Percentiles rank a stretch among this genome's conserved stretches.
Evolutionary conservation across 2,113 vertebrate species (phyloP).

Genomic region (Egretta garzetta): DNA sequence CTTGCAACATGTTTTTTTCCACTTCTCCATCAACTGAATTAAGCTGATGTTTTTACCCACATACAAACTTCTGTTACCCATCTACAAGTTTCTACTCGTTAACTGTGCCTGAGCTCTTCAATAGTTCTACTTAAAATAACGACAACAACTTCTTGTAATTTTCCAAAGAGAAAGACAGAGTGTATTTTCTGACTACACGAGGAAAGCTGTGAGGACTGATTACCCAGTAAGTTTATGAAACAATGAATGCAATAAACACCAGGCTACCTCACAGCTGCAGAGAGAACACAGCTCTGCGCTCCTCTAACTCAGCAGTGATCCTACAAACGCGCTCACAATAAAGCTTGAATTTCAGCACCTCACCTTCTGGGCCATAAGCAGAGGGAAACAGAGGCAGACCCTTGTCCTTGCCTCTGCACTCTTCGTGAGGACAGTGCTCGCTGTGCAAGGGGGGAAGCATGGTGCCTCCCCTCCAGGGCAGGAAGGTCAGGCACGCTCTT

Average conservation of each 20-base stretch:
- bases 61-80: background rate
- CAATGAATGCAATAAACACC: background rate
- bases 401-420: background rate
- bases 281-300: background rate
- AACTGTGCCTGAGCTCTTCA: background rate
- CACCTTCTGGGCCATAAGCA: background rate
- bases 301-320: background rate
- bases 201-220: background rate
- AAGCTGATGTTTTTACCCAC: background rate
- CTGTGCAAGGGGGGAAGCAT: background rate
- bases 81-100: background rate
- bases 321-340: background rate
- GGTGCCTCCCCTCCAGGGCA: fast-evolving
- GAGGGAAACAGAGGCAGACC: background rate
- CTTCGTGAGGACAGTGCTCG: background rate
- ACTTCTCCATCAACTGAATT: background rate
- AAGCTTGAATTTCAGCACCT: background rate
- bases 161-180: background rate
- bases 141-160: background rate
- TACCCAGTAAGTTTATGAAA: background rate
- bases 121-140: background rate
- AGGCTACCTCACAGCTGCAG: background rate
- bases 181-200: background rate
- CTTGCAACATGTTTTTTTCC: background rate
- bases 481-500: background rate